A percentile compares a stretch with the other conserved stretches of the same genome.
These are phyloP conservation scores for Xerus inauris DNA, from an alignment of 2,113 vertebrate species.

Conservation along the genomic window DNA sequence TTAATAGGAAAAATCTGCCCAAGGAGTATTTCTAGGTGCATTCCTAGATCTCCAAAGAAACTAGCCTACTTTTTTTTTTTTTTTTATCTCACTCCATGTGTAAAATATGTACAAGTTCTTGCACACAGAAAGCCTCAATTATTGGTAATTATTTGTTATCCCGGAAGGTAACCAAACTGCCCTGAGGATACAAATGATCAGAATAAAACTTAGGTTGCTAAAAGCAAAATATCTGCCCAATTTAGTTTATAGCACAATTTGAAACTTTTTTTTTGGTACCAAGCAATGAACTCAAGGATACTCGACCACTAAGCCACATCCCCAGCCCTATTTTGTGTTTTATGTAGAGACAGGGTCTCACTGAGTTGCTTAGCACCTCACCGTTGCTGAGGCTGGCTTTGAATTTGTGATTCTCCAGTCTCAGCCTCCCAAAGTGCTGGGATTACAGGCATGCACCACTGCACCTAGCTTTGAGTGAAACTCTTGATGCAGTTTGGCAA, in stretches of 20 bases:
- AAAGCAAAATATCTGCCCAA: background rate
- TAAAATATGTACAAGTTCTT: background rate
- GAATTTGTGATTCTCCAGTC: too few species aligned
- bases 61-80: background rate
- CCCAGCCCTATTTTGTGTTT: too few species aligned
- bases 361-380: too few species aligned
- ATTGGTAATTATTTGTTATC: background rate
- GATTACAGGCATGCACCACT: too few species aligned
- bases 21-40: background rate
- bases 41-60: background rate
- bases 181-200: background rate
- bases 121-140: background rate
- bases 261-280: too few species aligned
- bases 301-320: too few species aligned
- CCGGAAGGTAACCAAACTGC: background rate
- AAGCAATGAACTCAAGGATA: too few species aligned
- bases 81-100: background rate
- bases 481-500: background rate
- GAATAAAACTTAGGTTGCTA: background rate
- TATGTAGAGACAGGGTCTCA: too few species aligned
- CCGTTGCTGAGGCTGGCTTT: too few species aligned
- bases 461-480: too few species aligned
- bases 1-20: constrained; percentile 9
- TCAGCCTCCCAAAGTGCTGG: too few species aligned
- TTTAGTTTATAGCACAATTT: background rate